phyloP scores from a whole-genome alignment of 2,888 invertebrate species.

The Hybos culiciformis region DNA sequence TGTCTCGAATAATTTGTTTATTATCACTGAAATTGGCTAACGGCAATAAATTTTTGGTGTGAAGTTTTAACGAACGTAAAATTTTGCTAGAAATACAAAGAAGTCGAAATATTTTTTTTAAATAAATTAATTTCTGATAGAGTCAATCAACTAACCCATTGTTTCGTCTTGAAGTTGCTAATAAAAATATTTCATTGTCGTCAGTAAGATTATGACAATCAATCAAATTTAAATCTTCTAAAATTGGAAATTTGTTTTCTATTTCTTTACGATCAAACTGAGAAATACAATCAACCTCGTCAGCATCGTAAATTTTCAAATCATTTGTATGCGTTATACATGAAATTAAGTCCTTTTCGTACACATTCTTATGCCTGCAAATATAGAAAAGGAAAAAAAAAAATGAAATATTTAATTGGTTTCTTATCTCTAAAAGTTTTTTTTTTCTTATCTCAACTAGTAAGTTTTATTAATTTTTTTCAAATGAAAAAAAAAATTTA shows the following conservation, averaged over 20 bases:
- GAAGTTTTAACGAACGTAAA: conserved; percentile 38
- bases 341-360: conserved; percentile 40
- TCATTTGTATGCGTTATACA: conserved; percentile 60
- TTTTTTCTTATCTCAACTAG: too few species aligned
- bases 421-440: too few species aligned
- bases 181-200: conserved; percentile 40
- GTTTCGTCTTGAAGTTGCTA: conserved; percentile 50
- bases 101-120: background rate
- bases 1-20: conserved; percentile 57
- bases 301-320: conserved; percentile 52
- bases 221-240: conserved; percentile 52
- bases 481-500: too few species aligned
- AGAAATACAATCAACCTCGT: conserved; percentile 45
- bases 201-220: conserved; percentile 39
- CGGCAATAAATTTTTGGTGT: conserved; percentile 41
- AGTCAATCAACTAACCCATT: conserved; percentile 41
- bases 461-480: too few species aligned
- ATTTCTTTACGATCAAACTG: conserved; percentile 41
- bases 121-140: conserved; percentile 3
- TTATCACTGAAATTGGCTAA: conserved; percentile 45
- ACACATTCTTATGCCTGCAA: conserved; percentile 26
- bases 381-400: too few species aligned
- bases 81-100: conserved; percentile 23
- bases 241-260: too few species aligned
- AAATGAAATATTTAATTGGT: too few species aligned